A percentile compares a stretch with the other conserved stretches of the same genome.
Conservation (phyloP, 2,888 invertebrate genomes). For the Eudasyphora cyanicolor region DNA sequence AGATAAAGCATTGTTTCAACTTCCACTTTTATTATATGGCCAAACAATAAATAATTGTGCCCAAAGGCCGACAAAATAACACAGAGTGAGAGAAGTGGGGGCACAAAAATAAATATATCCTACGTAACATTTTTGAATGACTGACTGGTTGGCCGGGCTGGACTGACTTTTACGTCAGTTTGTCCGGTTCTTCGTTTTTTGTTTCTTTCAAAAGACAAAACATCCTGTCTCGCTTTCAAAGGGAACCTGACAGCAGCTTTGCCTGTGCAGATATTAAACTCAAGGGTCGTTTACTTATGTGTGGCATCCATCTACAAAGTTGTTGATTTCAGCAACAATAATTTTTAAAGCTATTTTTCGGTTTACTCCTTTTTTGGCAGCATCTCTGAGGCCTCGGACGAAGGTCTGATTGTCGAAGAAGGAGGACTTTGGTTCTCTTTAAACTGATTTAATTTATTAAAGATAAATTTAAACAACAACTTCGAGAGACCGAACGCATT, state of each 20-base stretch:
- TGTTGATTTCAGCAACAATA: constrained; percentile 33
- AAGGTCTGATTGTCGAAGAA: no score
- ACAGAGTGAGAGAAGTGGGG: not conserved
- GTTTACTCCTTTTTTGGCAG: constrained; percentile 50
- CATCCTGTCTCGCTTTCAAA: constrained; percentile 3
- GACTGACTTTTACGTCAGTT: not conserved
- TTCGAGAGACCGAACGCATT: not conserved
- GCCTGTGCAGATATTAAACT: not conserved
- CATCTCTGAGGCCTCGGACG: no score
- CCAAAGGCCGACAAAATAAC: constrained; percentile 73
- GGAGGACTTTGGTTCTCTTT: constrained; percentile 45
- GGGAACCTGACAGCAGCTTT: not conserved
- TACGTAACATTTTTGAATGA: constrained; percentile 40
- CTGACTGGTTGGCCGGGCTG: constrained; percentile 35
- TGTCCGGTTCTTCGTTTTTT: constrained; percentile 21
- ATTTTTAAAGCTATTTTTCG: constrained; percentile 49
- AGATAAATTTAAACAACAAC: constrained; percentile 44
- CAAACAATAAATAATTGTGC: constrained; percentile 78
- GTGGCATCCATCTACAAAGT: constrained; percentile 16
- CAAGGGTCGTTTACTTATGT: not conserved
- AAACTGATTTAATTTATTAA: constrained; percentile 64
- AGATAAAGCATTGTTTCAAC: constrained; percentile 59
- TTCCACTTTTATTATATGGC: constrained; percentile 68
- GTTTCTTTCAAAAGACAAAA: no score
- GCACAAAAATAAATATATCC: not conserved